phyloP scores from a whole-genome alignment of 2,797 vertebrate genomes.

The Parauchenoglanis ngamensis region DNA sequence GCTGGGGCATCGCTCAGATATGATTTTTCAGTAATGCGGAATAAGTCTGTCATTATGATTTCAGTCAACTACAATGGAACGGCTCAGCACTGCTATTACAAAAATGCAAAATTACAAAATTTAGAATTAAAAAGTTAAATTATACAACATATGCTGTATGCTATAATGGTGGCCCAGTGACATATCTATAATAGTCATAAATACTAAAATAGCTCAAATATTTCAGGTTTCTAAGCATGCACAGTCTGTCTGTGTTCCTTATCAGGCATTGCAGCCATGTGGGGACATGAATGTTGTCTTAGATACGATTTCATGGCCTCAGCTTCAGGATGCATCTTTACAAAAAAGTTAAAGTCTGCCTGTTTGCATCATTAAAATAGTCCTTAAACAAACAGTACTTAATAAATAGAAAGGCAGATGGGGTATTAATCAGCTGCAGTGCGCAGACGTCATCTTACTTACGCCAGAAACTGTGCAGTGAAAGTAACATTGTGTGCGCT shows the following conservation, averaged over 20 bases:
- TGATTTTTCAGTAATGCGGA: neutral
- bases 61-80: neutral
- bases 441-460: slow-evolving; percentile 58
- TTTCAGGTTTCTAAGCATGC: neutral
- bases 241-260: neutral
- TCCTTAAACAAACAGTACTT: neutral
- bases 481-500: slow-evolving; percentile 56
- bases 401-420: neutral
- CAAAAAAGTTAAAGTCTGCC: neutral
- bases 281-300: neutral
- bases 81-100: neutral
- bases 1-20: neutral
- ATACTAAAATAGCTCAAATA: neutral
- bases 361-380: neutral
- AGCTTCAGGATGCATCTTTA: neutral
- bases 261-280: neutral
- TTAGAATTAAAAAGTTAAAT: neutral
- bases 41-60: neutral
- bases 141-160: neutral
- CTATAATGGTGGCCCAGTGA: no score
- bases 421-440: neutral
- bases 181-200: no score
- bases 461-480: slow-evolving; percentile 66
- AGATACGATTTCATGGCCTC: no score
- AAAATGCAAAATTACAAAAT: neutral